Evolutionary conservation across 1,140 invertebrate species (phyloP), one percentile per base, ranked within the genome.

Genomic region (Gryon sp.): DNA sequence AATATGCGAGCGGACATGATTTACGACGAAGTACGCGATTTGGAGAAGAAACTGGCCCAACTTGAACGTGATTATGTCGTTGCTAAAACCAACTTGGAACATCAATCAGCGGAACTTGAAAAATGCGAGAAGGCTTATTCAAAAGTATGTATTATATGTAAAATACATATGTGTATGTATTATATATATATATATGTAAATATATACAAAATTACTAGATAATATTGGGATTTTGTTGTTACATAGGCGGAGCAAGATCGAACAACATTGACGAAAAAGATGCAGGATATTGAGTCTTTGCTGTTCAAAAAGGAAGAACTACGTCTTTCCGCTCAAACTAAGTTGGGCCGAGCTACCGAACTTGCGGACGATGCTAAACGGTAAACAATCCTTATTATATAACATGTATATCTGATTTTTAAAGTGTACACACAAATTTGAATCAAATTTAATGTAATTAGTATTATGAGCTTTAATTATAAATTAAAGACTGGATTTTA

Each of bases 281-380:
- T 96, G 66, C 93, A 94, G 80, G 91, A 95, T 28, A 91, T 95
- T 83, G 95, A 96, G 85, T 93, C 94, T 80, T 91, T 93, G 83
- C 88, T 95, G 36, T 93, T 94, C 76, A 91, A 93, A 75, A 94
- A 94, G 26, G 95, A 96, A 81, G 93, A 95, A 80, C 88, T 94
- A 50, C 91, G 95, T 30, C 90, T 91, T 75, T 90, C 91, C 14
- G 94, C 95, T 68, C 91, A 91, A 48, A 81, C 86, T 22, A 95
- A 95, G 86, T 89, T 96, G 41, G 93, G 92, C 65, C 93, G 95
- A 80, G 94, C 95, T 20, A 92, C 93, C 15, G 94, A 95, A 84
- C 92, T 94, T 72, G 94, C 93, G 75, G 95, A 96, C 85, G 95
- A 96, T 85, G 93, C 94, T 72, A 92, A 93, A 87, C 93, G 95